These are phyloP conservation scores for Mesembrinibis cayennensis DNA, from an alignment of 2,113 vertebrate species.

Conservation along the genomic window DNA sequence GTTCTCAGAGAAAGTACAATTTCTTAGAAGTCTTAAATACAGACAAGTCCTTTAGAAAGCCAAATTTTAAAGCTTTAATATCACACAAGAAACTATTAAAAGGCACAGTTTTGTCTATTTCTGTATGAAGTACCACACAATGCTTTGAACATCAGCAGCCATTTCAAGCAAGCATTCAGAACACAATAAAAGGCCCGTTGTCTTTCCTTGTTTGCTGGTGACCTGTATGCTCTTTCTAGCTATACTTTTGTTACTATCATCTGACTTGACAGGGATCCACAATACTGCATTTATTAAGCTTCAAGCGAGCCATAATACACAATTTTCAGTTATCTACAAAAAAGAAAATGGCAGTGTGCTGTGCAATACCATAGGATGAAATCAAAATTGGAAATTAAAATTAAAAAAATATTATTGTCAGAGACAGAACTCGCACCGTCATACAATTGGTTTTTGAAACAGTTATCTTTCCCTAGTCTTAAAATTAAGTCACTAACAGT, in stretches of 20 bases:
- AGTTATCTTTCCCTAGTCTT: background rate
- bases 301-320: background rate
- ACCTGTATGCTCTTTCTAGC: slow-evolving; percentile 26
- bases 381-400: background rate
- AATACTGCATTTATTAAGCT: slow-evolving; percentile 21
- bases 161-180: background rate
- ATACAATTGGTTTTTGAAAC: background rate
- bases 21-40: background rate
- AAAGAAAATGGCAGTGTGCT: background rate
- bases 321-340: background rate
- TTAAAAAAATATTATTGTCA: background rate
- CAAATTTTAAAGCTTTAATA: background rate
- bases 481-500: background rate
- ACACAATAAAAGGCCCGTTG: background rate
- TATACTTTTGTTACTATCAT: slow-evolving; percentile 39
- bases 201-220: slow-evolving; percentile 1
- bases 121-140: slow-evolving; percentile 10
- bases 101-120: background rate
- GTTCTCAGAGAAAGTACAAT: background rate
- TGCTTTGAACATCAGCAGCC: slow-evolving; percentile 12
- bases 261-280: slow-evolving; percentile 40
- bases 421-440: background rate
- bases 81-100: background rate
- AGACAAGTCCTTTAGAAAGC: background rate
- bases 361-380: background rate